phyloP scores from a whole-genome alignment of 2,113 vertebrate genomes.

The Microtus ochrogaster region DNA sequence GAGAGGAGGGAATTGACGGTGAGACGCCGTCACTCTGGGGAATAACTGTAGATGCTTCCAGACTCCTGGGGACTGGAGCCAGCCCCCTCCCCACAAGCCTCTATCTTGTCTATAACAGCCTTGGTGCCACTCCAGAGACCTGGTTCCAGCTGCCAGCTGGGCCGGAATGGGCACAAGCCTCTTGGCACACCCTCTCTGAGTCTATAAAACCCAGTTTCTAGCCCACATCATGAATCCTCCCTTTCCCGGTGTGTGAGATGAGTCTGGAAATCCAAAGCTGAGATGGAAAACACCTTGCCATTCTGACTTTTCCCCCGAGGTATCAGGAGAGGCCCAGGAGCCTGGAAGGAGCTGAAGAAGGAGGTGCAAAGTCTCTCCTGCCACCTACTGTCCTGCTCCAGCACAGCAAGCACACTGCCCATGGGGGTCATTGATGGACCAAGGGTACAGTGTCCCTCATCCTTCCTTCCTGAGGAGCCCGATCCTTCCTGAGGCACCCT shows the following conservation, averaged over 20 bases:
- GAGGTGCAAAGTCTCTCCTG: not conserved
- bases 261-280: not conserved
- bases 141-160: not conserved
- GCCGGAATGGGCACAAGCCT: not conserved
- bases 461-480: not conserved
- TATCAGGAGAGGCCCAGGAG: not conserved
- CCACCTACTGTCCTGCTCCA: fast-evolving
- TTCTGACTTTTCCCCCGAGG: not conserved
- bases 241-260: fast-evolving
- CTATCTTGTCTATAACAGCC: not conserved
- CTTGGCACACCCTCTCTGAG: not conserved
- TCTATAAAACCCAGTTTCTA: not conserved
- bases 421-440: fast-evolving
- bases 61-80: not conserved
- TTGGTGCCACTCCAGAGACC: not conserved
- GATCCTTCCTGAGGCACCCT: fast-evolving
- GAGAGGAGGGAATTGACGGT: fast-evolving
- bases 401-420: not conserved
- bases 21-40: fast-evolving
- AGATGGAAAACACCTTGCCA: fast-evolving
- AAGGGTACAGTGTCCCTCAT: not conserved
- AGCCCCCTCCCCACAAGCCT: not conserved
- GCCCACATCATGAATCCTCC: fast-evolving
- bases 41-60: not conserved
- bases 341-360: not conserved